Evolutionary conservation across 2,888 invertebrate genomes (phyloP), one percentile per base, ranked within the genome.

Genomic region (Dromius quadrimaculatus): DNA sequence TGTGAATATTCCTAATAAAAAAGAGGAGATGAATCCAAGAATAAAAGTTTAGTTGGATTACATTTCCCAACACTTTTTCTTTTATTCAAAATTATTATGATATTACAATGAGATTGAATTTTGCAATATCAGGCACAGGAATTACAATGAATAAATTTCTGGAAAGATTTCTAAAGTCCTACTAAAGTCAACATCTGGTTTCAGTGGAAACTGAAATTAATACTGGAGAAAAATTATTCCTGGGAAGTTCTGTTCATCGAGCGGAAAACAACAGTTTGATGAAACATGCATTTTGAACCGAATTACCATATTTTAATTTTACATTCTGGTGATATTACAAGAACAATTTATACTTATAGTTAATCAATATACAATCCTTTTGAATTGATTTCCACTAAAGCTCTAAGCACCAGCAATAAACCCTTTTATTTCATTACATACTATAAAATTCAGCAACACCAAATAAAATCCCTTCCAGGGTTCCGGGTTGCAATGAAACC

Each of bases 301-400:
- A 47, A 64, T 64, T 64, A 64, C 34, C 64, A 64, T 64, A 64
- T 50, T 64, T 64, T 64, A 64, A 64, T 64, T 62, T 62, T 62
- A 38, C 38, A 62, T 62, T 62, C 23, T n/a, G 34, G 8, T 19
- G 36, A 20, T 19, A 59, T 59, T 59, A 59, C 57, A 59, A 19
- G 34, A n/a, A 36, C 36, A 59, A 59, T 9, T 59, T 59, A 19
- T 28, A 8, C 28, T 28, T 8, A 28, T n/a, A 8, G 28, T 28
- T 5, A 28, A 11, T 41, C 1, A 41, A 15, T 41, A 41, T 15
- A 15, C 6, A 41, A 15, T 1, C 4, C 6, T 6, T 41, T 41
- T 1, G 2, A 15, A 15, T 4, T 1, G 13, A 6, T 15, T 13
- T 13, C 4, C 13, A 15, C 13, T 41, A 41, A 41, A 41, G 8